Evolutionary conservation across 2,797 vertebrate species (phyloP), one percentile per base, ranked within the genome.

Genomic region (Lithobates sylvaticus): DNA sequence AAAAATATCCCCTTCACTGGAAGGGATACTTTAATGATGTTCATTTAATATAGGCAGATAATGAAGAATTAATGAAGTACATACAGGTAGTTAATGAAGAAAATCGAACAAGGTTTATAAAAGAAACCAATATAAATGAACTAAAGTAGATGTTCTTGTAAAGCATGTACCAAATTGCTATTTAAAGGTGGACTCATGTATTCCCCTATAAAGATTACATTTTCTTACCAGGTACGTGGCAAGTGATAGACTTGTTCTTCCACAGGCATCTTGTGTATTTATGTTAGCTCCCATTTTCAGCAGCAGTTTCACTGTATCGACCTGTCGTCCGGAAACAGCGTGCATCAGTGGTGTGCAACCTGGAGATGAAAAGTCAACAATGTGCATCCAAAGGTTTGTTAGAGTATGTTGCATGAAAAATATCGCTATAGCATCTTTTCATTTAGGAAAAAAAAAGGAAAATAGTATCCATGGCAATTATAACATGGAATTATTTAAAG

Each of bases 301-400:
- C 85, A 97, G 91, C 88, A 97, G 92, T 88, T 97, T 97, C 85
- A 97, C 96, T 21, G 96, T 97, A 88, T 97, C 96, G 83, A 96
- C 94, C 89, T 97, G 96, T 77, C 96, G 93, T 79, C 96, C 96
- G 32, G 96, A 96, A 83, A 97, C 94, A 0, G 96, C 96, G 0
- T 97, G 96, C 96, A 97, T 96, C 93, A 97, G 91, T n/a, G 96
- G 96, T 0, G 96, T 97, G 39, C 95, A 97, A 77, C 96, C 96
- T 97, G 88, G 6, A 86, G 88, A 15, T 10, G 12, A 6, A 26
- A 74, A 78, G 54, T 34, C 27, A 77, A 36, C 75, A 77, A 3
- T 67, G 18, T 12, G 50, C 15, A 54, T 18, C 13, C 44, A 47
- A 47, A 47, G 13, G 44, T 47, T 47, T 54, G 50, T 54, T 16